phyloP scores from a whole-genome alignment of 2,888 invertebrate species.

The Nephrotoma flavescens region DNA sequence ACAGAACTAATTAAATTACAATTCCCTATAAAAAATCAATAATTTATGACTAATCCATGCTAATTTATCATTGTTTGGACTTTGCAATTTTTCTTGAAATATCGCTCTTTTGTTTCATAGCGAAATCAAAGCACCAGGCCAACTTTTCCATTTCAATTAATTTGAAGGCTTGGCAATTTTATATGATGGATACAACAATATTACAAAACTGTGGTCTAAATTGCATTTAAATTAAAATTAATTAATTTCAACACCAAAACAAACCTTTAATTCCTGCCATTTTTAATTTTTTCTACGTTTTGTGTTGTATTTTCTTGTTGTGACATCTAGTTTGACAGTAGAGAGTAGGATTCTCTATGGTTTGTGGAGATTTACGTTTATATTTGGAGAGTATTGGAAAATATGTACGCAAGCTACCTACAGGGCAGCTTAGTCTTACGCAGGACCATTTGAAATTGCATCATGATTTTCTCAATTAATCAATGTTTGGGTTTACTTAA shows the following conservation, averaged over 20 bases:
- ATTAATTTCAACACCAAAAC: not conserved
- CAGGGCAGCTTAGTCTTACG: too few species aligned
- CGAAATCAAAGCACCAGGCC: not conserved
- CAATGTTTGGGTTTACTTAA: too few species aligned
- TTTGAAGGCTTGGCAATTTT: not conserved
- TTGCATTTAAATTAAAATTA: not conserved
- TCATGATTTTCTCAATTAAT: too few species aligned
- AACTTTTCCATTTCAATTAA: not conserved
- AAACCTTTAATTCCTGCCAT: constrained; percentile 6
- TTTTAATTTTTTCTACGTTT: not conserved
- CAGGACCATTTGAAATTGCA: too few species aligned
- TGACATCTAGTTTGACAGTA: not conserved
- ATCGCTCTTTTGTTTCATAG: not conserved
- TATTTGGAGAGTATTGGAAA: too few species aligned
- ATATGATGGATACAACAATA: not conserved
- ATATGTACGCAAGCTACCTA: too few species aligned
- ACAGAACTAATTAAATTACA: not conserved
- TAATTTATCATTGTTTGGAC: not conserved
- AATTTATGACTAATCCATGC: not conserved
- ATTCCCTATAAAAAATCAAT: not conserved
- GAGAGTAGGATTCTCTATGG: not conserved
- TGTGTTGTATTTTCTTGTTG: not conserved
- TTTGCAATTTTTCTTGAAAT: not conserved
- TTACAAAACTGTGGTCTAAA: not conserved
- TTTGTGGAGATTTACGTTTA: not conserved